phyloP scores from a whole-genome alignment of 1,140 invertebrate species.

The Drosophila saltans region DNA sequence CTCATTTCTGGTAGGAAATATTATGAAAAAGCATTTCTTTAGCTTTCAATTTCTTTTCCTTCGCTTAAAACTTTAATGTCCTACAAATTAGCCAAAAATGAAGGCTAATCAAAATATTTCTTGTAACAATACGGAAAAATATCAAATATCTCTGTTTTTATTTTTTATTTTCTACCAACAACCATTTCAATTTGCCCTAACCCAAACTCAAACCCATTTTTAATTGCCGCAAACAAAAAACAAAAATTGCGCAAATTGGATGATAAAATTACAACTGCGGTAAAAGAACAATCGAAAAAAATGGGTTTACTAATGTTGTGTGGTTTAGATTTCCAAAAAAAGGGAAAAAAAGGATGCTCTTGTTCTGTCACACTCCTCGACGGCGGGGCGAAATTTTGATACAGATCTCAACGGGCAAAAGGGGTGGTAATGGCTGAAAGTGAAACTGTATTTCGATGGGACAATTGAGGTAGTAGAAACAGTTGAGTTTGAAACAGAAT shows the following conservation, averaged over 20 bases:
- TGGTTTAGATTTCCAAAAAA: slow-evolving; percentile 58
- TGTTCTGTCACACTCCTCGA: slow-evolving; percentile 35
- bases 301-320: slow-evolving; percentile 70
- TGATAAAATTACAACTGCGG: slow-evolving; percentile 78
- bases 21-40: too few relatives aligned
- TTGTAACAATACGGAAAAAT: slow-evolving; percentile 16
- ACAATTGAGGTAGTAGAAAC: slow-evolving; percentile 21
- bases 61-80: neutral
- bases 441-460: slow-evolving; percentile 25
- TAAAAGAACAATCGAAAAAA: slow-evolving; percentile 52
- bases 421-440: slow-evolving; percentile 59
- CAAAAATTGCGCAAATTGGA: slow-evolving; percentile 63
- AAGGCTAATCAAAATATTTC: slow-evolving; percentile 35
- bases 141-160: slow-evolving; percentile 34
- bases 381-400: slow-evolving; percentile 50
- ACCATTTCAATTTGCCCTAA: slow-evolving; percentile 25
- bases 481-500: slow-evolving; percentile 27
- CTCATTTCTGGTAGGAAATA: too few relatives aligned
- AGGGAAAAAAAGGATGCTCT: slow-evolving; percentile 59
- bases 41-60: neutral
- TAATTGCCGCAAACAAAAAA: slow-evolving; percentile 40
- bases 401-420: slow-evolving; percentile 58
- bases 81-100: neutral
- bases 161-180: neutral
- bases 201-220: slow-evolving; percentile 21